These are phyloP conservation scores for Stenurella melanura DNA, from an alignment of 2,888 invertebrate genomes.

Conservation along the genomic window DNA sequence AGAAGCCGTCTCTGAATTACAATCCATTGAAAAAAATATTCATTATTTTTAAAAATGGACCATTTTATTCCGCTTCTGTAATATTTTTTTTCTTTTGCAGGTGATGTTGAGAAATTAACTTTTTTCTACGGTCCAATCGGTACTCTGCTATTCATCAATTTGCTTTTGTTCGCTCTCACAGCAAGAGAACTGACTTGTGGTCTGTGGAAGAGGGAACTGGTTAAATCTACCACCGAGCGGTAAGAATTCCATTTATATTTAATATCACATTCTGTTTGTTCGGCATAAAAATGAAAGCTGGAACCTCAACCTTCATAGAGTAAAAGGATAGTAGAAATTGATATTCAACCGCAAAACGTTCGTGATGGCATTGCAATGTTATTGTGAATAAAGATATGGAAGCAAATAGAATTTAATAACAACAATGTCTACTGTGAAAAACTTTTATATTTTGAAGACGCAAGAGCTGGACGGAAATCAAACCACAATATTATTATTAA, in stretches of 20 bases:
- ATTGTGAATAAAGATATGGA: neutral
- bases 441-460: too few relatives aligned
- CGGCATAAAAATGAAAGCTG: neutral
- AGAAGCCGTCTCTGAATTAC: neutral
- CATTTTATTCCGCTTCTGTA: neutral
- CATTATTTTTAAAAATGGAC: neutral
- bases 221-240: slow-evolving; percentile 88
- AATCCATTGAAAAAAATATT: neutral
- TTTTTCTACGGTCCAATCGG: slow-evolving; percentile 92
- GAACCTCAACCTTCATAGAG: neutral
- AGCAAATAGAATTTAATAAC: neutral
- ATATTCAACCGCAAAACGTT: slow-evolving; percentile 25
- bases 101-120: slow-evolving; percentile 86
- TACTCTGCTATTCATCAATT: slow-evolving; percentile 84
- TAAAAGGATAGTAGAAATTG: slow-evolving; percentile 9
- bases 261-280: slow-evolving; percentile 4
- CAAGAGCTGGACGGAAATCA: too few relatives aligned
- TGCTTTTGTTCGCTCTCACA: slow-evolving; percentile 86
- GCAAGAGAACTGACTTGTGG: slow-evolving; percentile 91
- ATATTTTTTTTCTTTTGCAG: slow-evolving; percentile 71
- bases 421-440: too few relatives aligned
- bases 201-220: slow-evolving; percentile 90
- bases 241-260: slow-evolving; percentile 64
- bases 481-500: too few relatives aligned
- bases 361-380: neutral